phyloP scores from a whole-genome alignment of 1,140 invertebrate species.

The Drosophila baimaii region DNA sequence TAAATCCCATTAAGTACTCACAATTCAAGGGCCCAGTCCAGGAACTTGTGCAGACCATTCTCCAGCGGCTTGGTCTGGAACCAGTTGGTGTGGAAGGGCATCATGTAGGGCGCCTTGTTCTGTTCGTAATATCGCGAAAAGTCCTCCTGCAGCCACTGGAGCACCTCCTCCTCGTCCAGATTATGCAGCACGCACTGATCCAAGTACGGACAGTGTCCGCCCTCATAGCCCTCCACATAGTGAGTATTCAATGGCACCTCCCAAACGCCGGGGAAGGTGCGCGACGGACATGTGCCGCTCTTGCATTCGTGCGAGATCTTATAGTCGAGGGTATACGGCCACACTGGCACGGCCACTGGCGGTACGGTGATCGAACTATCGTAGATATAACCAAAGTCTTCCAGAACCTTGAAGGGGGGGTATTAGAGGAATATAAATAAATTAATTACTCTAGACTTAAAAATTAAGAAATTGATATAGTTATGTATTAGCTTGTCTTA shows the following conservation, averaged over 20 bases:
- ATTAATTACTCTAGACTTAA: too few relatives aligned
- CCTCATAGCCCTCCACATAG: slow-evolving; percentile 94
- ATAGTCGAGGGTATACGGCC: slow-evolving; percentile 97
- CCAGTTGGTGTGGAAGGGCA: slow-evolving; percentile 97
- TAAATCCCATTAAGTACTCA: slow-evolving; percentile 85
- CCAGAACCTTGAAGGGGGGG: slow-evolving; percentile 87
- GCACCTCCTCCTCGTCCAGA: slow-evolving; percentile 93
- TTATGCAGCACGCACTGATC: slow-evolving; percentile 97
- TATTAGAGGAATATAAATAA: background rate
- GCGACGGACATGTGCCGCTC: slow-evolving; percentile 94
- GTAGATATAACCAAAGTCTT: slow-evolving; percentile 96
- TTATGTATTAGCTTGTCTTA: too few relatives aligned
- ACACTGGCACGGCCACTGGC: slow-evolving; percentile 92
- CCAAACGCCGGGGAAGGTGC: slow-evolving; percentile 96
- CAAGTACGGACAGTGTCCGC: slow-evolving; percentile 95
- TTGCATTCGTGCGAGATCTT: slow-evolving; percentile 96
- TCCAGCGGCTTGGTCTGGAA: slow-evolving; percentile 95
- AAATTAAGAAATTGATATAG: background rate
- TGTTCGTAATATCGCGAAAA: slow-evolving; percentile 94
- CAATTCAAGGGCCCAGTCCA: slow-evolving; percentile 91
- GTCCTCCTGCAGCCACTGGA: slow-evolving; percentile 96
- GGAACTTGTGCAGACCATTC: slow-evolving; percentile 92
- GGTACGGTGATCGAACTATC: slow-evolving; percentile 95
- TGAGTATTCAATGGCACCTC: slow-evolving; percentile 97
- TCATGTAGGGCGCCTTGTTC: slow-evolving; percentile 96